Percentiles rank a stretch among this genome's conserved stretches.
These are phyloP conservation scores for Genyomyrus donnyi DNA, from an alignment of 2,113 vertebrate genomes.

Conservation along the genomic window DNA sequence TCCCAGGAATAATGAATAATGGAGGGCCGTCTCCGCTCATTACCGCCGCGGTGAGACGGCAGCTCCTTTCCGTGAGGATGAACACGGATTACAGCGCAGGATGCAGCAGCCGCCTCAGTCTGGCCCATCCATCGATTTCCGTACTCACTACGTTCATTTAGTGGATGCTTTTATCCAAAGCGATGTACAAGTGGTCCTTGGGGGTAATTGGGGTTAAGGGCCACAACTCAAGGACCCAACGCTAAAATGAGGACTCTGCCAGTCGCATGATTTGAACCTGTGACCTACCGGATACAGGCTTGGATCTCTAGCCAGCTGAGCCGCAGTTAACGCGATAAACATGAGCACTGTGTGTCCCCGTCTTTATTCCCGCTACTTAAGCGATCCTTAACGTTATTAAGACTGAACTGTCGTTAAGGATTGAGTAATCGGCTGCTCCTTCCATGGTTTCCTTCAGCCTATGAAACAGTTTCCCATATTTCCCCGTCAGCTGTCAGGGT, in stretches of 20 bases:
- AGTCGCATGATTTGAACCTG: not conserved
- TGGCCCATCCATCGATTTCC: not conserved
- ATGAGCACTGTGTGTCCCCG: not conserved
- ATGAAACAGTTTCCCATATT: not conserved
- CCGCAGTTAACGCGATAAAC: not conserved
- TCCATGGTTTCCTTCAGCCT: not conserved
- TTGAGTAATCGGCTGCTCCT: too few species aligned
- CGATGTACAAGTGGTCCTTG: not conserved
- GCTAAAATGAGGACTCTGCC: not conserved
- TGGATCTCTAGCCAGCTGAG: not conserved
- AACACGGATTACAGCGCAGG: not conserved
- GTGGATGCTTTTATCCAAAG: not conserved
- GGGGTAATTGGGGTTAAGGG: not conserved
- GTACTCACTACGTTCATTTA: not conserved
- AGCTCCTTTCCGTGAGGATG: not conserved
- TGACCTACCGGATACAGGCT: not conserved
- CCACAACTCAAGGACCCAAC: not conserved
- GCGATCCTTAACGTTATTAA: not conserved
- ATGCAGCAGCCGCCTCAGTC: not conserved
- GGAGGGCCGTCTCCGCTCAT: slow-evolving; percentile 42
- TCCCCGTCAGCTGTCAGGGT: not conserved
- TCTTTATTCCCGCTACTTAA: not conserved
- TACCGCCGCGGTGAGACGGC: slow-evolving; percentile 17
- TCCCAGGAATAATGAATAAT: slow-evolving; percentile 48
- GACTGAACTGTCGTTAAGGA: not conserved